Conservation (phyloP, 2,113 vertebrate species). For the Turdus rufiventris region DNA sequence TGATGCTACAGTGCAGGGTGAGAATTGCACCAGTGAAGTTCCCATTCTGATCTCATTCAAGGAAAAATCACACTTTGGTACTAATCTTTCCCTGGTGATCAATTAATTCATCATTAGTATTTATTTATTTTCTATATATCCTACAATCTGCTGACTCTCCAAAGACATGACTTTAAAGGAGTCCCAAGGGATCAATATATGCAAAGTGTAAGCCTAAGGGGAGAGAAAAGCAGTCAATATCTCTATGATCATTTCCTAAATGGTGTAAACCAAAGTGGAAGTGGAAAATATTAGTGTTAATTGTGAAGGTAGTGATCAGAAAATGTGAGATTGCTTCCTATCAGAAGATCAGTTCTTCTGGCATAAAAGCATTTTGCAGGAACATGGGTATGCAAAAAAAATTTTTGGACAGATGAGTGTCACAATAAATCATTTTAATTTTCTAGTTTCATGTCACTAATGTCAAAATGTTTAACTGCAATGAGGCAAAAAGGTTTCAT, state of each 20-base stretch:
- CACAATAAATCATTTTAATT: slow-evolving; percentile 38
- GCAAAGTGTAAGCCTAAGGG: not conserved
- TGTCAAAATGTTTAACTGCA: slow-evolving; percentile 53
- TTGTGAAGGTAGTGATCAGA: not conserved
- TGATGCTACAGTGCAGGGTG: not conserved
- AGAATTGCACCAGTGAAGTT: not conserved
- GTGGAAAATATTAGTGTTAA: not conserved
- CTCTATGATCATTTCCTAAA: not conserved
- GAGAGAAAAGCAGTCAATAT: not conserved
- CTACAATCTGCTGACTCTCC: not conserved
- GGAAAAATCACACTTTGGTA: not conserved
- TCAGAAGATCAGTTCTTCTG: not conserved
- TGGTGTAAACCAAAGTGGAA: not conserved
- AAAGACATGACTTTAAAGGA: not conserved
- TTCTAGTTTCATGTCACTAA: slow-evolving; percentile 11
- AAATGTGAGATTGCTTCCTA: not conserved
- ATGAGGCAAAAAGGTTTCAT: slow-evolving; percentile 28
- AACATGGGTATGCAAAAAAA: not conserved
- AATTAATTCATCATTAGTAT: slow-evolving; percentile 2
- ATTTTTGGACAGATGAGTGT: slow-evolving; percentile 7
- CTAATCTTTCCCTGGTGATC: not conserved
- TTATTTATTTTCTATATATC: slow-evolving; percentile 1
- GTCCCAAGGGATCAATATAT: not conserved
- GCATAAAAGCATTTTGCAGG: not conserved
- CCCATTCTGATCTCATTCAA: not conserved